phyloP scores from a whole-genome alignment of 2,113 vertebrate genomes.

The Menura novaehollandiae region DNA sequence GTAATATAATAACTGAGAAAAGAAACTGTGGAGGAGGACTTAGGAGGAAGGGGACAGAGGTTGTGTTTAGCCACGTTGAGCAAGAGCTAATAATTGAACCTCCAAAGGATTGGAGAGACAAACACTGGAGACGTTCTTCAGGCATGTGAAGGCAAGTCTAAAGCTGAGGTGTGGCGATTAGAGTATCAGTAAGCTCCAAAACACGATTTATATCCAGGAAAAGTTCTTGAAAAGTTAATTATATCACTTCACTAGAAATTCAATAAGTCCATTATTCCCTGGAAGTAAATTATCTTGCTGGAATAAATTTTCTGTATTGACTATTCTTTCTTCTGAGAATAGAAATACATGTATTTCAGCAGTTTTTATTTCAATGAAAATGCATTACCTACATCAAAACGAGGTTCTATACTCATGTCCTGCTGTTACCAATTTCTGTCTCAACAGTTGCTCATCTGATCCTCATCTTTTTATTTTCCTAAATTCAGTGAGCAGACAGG shows the following conservation, averaged over 20 bases:
- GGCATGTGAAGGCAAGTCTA: neutral
- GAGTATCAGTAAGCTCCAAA: neutral
- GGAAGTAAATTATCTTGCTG: neutral
- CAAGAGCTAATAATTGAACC: neutral
- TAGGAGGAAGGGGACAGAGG: neutral
- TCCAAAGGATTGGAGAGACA: neutral
- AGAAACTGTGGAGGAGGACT: neutral
- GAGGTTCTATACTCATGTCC: neutral
- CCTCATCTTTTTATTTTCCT: neutral
- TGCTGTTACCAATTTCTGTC: slow-evolving; percentile 25
- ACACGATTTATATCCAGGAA: neutral
- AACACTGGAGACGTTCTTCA: neutral
- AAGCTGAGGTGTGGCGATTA: neutral
- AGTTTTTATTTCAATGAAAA: slow-evolving; percentile 17
- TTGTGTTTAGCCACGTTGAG: neutral
- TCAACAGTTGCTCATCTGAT: slow-evolving; percentile 14
- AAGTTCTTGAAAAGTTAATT: neutral
- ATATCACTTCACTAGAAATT: neutral
- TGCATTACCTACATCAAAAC: neutral
- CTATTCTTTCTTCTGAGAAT: slow-evolving; percentile 1
- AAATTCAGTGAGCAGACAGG: neutral
- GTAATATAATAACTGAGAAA: neutral
- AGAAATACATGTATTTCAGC: slow-evolving; percentile 4
- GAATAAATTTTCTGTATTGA: slow-evolving; percentile 38
- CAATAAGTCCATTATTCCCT: slow-evolving; percentile 16